A percentile compares a stretch with the other conserved stretches of the same genome.
phyloP scores from a whole-genome alignment of 1,140 invertebrate genomes.

The Drosophila mojavensis region DNA sequence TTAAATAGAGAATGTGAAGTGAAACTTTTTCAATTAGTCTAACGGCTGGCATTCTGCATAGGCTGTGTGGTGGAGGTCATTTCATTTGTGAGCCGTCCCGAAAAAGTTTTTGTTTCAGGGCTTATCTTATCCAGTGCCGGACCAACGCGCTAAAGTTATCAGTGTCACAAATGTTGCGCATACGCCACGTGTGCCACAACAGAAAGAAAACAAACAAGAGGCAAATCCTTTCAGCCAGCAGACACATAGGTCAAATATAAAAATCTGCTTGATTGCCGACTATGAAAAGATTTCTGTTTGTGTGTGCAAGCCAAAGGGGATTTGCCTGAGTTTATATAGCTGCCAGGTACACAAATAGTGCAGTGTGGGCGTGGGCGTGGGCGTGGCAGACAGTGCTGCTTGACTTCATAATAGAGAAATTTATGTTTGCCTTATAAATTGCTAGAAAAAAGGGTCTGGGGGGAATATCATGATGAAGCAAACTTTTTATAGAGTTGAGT shows the following conservation, averaged over 20 bases:
- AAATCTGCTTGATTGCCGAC: conserved; percentile 69
- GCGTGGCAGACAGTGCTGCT: background rate
- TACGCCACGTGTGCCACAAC: conserved; percentile 46
- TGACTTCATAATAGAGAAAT: conserved; percentile 63
- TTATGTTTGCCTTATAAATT: conserved; percentile 58
- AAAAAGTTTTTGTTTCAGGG: background rate
- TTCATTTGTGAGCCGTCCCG: conserved; percentile 6
- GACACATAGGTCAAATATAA: conserved; percentile 68
- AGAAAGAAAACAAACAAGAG: background rate
- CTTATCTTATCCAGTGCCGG: conserved; percentile 37
- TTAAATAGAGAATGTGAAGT: conserved; percentile 51
- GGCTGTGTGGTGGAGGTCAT: conserved; percentile 9
- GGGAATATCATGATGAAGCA: background rate
- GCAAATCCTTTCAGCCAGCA: conserved; percentile 8
- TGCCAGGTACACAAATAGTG: conserved; percentile 31
- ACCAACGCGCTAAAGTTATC: conserved; percentile 37
- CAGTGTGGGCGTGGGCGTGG: background rate
- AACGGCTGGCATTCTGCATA: conserved; percentile 62
- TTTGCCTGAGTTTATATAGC: conserved; percentile 29
- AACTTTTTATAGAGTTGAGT: background rate
- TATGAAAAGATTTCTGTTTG: conserved; percentile 38
- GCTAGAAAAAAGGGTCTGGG: background rate
- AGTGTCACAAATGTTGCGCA: conserved; percentile 43
- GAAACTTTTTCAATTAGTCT: conserved; percentile 79
- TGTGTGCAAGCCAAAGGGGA: conserved; percentile 10